Percentiles rank a stretch among this genome's conserved stretches.
phyloP scores from a whole-genome alignment of 2,113 vertebrate genomes.

The Cyrtonyx montezumae region DNA sequence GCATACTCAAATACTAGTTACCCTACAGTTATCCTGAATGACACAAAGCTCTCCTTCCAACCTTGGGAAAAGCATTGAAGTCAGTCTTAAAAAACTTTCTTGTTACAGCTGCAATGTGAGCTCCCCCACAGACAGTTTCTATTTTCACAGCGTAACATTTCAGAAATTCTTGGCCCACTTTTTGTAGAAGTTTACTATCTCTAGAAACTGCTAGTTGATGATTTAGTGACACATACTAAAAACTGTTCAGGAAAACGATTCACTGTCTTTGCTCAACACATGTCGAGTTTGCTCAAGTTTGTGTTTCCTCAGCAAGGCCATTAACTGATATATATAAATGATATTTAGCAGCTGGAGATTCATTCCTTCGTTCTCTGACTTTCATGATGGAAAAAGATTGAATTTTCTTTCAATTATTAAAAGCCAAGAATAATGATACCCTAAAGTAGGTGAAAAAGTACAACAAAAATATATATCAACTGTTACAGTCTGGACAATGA shows the following conservation, averaged over 20 bases:
- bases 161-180: neutral
- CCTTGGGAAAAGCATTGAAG: neutral
- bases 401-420: conserved; percentile 22
- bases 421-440: conserved; percentile 21
- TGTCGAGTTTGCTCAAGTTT: neutral
- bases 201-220: neutral
- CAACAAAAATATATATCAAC: conserved; percentile 17
- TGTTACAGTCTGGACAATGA: conserved; percentile 35
- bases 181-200: neutral
- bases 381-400: neutral
- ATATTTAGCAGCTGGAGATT: neutral
- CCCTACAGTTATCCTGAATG: neutral
- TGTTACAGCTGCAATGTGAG: fast-evolving
- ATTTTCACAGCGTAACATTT: neutral
- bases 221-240: neutral
- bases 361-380: neutral
- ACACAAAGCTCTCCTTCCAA: neutral
- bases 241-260: neutral
- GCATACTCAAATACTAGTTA: neutral
- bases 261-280: neutral
- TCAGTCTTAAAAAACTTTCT: neutral
- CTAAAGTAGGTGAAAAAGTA: conserved; percentile 41
- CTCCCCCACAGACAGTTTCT: neutral
- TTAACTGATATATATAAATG: neutral
- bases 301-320: neutral